Conservation (phyloP, 2,888 invertebrate genomes). For the Rhaphigaster nebulosa region DNA sequence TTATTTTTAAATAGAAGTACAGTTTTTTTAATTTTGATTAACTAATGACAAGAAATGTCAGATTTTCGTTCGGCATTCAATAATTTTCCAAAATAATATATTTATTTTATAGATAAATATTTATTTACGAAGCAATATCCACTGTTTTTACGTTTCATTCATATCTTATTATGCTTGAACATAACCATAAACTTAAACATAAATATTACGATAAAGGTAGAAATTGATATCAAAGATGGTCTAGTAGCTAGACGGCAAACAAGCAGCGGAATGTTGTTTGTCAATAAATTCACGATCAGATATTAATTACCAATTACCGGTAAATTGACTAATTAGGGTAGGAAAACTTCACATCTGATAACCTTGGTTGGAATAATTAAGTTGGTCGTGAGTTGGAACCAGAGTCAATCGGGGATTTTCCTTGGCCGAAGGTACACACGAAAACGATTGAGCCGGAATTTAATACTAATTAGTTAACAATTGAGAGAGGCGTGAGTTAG, state of each 20-base stretch:
- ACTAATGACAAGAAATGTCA: too few relatives aligned
- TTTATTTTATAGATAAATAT: too few relatives aligned
- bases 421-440: neutral
- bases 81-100: too few relatives aligned
- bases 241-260: neutral
- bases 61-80: too few relatives aligned
- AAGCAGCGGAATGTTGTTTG: neutral
- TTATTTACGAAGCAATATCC: too few relatives aligned
- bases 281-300: conserved; percentile 1
- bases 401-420: neutral
- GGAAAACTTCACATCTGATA: conserved; percentile 17
- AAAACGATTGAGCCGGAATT: neutral
- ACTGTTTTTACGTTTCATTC: too few relatives aligned
- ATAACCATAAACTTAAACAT: too few relatives aligned
- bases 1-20: too few relatives aligned
- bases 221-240: neutral
- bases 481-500: neutral
- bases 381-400: neutral
- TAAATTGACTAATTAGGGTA: neutral
- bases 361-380: neutral
- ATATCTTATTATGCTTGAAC: too few relatives aligned
- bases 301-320: conserved; percentile 3
- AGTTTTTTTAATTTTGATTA: too few relatives aligned
- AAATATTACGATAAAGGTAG: neutral
- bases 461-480: neutral